A percentile compares a stretch with the other conserved stretches of the same genome.
Conservation (phyloP, 2,113 vertebrate genomes). For the Holacanthus passer region DNA sequence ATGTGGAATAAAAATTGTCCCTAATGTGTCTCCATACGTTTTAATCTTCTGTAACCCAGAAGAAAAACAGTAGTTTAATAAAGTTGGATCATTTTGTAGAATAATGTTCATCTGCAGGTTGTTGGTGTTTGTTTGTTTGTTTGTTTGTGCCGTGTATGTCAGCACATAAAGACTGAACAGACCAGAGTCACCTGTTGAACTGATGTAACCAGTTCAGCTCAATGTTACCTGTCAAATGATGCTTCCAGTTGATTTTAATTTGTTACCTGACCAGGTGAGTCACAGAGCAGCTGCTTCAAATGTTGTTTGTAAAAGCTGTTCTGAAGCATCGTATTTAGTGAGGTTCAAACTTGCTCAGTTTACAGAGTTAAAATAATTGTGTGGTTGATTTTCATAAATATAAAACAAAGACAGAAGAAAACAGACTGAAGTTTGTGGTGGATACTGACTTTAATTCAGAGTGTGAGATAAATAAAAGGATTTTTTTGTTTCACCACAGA, state of each 20-base stretch:
- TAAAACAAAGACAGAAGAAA: no score
- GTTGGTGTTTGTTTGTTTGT: neutral
- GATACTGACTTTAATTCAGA: conserved; percentile 63
- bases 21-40: neutral
- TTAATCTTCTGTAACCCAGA: neutral
- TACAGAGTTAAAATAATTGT: no score
- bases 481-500: conserved; percentile 35
- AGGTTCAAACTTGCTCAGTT: no score
- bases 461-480: conserved; percentile 28
- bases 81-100: neutral
- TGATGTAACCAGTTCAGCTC: no score
- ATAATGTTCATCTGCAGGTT: neutral
- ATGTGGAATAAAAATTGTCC: neutral
- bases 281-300: neutral
- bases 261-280: neutral
- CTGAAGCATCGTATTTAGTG: no score
- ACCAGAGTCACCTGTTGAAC: no score
- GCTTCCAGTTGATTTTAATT: no score
- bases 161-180: neutral
- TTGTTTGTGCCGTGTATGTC: neutral
- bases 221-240: no score
- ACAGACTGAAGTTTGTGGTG: neutral
- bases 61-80: neutral
- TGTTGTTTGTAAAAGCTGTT: no score
- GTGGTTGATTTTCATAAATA: no score